phyloP scores from a whole-genome alignment of 2,113 vertebrate species.

The Bujurquina vittata region DNA sequence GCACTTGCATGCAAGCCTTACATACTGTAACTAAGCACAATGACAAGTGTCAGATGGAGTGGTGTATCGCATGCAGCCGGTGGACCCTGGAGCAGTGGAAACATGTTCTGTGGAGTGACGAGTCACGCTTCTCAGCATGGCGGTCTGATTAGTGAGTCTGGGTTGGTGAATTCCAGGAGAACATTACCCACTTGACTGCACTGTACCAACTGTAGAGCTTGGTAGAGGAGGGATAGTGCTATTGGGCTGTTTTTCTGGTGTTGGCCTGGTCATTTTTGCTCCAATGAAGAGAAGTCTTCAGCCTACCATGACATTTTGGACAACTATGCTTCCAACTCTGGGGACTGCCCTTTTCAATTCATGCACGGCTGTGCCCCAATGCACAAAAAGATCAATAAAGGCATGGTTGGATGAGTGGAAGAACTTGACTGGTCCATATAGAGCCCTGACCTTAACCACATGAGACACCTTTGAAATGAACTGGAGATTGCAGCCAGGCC shows the following conservation, averaged over 20 bases:
- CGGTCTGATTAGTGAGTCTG: too few relatives aligned
- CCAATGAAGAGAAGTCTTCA: neutral
- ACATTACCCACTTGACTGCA: neutral
- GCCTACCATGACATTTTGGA: neutral
- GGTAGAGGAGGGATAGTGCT: too few relatives aligned
- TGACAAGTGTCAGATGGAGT: neutral
- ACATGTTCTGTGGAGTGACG: neutral
- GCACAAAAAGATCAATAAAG: neutral
- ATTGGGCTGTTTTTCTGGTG: neutral
- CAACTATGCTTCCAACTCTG: neutral
- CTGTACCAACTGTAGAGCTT: neutral
- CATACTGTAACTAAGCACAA: neutral
- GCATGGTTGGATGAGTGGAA: neutral
- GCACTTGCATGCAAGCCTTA: neutral
- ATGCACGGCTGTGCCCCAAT: neutral
- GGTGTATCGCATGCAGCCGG: neutral
- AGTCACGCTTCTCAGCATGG: too few relatives aligned
- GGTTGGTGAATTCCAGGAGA: neutral
- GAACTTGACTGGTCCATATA: neutral
- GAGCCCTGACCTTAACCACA: neutral
- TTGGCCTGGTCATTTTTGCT: neutral
- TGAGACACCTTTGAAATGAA: neutral
- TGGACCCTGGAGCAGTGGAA: neutral
- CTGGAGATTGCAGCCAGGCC: neutral
- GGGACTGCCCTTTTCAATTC: rapidly evolving